Evolutionary conservation across 2,797 vertebrate species (phyloP).

Genomic region (Acrossocheilus wenchowensis): DNA sequence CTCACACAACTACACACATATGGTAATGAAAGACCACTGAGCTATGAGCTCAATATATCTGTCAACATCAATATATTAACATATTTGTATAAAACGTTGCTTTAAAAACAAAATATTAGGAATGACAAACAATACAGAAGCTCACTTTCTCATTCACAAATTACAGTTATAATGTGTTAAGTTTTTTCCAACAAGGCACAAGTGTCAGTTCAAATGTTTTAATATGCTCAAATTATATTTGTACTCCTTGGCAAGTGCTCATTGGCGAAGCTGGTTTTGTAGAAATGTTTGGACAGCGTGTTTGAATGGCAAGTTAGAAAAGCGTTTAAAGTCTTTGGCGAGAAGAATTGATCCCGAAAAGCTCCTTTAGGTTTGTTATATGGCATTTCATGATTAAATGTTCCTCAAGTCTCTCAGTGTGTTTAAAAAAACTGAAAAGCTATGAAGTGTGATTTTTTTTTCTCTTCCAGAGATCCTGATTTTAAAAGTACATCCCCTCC

Average conservation of each 20-base stretch:
- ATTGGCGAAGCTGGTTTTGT: not conserved
- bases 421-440: not conserved
- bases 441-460: not conserved
- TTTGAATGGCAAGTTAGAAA: not conserved
- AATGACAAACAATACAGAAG: not conserved
- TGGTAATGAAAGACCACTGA: not conserved
- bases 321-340: constrained; percentile 22
- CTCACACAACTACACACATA: not conserved
- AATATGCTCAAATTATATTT: not conserved
- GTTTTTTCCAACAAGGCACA: constrained; percentile 13
- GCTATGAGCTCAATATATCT: not conserved
- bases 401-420: not conserved
- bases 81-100: constrained; percentile 6
- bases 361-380: not conserved
- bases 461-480: not conserved
- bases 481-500: not conserved
- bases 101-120: constrained; percentile 17
- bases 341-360: constrained; percentile 15
- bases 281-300: constrained; percentile 15
- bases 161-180: not conserved
- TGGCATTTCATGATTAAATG: not conserved
- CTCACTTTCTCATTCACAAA: not conserved
- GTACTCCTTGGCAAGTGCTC: not conserved
- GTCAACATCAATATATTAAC: constrained; percentile 18
- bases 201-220: not conserved